Base-by-base conservation (phyloP, 37 sponge, comb jelly and placozoan species). In the Cliona cf. orientalis region DNA sequence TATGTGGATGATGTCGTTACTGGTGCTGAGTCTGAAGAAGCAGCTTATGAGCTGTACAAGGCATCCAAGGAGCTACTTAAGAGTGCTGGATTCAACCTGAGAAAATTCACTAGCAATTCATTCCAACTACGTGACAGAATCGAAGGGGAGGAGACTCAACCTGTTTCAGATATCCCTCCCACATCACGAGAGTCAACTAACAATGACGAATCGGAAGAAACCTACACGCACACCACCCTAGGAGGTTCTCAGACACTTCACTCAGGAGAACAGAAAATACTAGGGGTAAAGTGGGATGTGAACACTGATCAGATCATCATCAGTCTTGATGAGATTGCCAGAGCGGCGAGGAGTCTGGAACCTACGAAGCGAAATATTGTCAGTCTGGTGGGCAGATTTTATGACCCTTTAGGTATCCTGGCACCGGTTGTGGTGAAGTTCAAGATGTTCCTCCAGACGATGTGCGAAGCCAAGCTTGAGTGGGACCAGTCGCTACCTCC, bases 81-180 rank as follows among this genome's bases (percentile, higher is more conserved):
- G 28, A 58, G 32, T 34, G 81, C 40, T 39, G 69, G 71, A 17
- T 80, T 80, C 58, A 80, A 80, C 39, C 71, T 80, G 40, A 29
- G 81, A 21, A 80, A 69, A 58, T 80, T 80, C 58, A 37, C 26
- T 4, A 66, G 56, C 12, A 78, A 44, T 42, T 78, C 68, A 22
- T 23, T 26, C 23, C 36, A 14, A 19, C 42, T 70, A 5, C 71
- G 40, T 25, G 63, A 81, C 43, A 39, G 35, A 25, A 58, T n/a
- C n/a, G n/a, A n/a, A n/a, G n/a, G n/a, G n/a, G n/a, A n/a, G n/a
- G n/a, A n/a, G n/a, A n/a, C n/a, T 76, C 64, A 17, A 76, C 42
- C 17, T 6, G 1, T 42, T 29, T 42, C 2, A 5, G 29, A 22
- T 4, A 40, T n/a, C 23, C 11, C 33, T 43, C n/a, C n/a, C 69